These are phyloP conservation scores for Labeo rohita DNA, from an alignment of 2,113 vertebrate genomes.

Conservation along the genomic window DNA sequence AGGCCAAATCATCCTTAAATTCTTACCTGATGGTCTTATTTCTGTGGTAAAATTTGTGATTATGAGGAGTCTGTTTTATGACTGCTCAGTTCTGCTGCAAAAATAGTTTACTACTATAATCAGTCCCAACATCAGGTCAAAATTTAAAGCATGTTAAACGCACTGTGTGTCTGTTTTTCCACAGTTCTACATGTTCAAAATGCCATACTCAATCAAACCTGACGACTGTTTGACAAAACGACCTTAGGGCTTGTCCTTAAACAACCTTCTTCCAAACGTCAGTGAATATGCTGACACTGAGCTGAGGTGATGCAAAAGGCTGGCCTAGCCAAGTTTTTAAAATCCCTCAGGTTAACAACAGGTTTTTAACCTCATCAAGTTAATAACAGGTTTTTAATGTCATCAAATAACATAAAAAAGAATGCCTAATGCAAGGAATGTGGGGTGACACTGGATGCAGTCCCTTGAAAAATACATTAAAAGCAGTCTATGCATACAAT, in stretches of 20 bases:
- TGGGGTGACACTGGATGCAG: background rate
- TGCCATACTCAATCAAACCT: background rate
- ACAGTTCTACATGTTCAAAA: background rate
- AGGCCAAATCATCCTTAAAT: background rate
- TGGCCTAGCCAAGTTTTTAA: background rate
- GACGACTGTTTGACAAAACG: constrained; percentile 2
- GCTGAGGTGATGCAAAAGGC: background rate
- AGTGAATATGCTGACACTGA: constrained; percentile 15
- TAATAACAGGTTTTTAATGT: constrained; percentile 5
- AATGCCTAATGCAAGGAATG: background rate
- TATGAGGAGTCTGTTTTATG: background rate
- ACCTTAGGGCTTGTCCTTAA: constrained; percentile 11
- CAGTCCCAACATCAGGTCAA: background rate
- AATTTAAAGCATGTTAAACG: background rate
- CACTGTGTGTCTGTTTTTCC: background rate
- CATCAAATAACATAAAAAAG: background rate
- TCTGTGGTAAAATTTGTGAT: background rate
- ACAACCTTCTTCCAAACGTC: constrained; percentile 7
- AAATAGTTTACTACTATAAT: background rate
- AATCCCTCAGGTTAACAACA: constrained; percentile 2
- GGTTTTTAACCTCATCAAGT: background rate
- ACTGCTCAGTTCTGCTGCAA: background rate
- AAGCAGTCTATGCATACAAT: background rate
- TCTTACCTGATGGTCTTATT: background rate
- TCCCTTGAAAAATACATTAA: background rate